Conservation (phyloP, 1,140 invertebrate species). For the Calliphora vicina region DNA sequence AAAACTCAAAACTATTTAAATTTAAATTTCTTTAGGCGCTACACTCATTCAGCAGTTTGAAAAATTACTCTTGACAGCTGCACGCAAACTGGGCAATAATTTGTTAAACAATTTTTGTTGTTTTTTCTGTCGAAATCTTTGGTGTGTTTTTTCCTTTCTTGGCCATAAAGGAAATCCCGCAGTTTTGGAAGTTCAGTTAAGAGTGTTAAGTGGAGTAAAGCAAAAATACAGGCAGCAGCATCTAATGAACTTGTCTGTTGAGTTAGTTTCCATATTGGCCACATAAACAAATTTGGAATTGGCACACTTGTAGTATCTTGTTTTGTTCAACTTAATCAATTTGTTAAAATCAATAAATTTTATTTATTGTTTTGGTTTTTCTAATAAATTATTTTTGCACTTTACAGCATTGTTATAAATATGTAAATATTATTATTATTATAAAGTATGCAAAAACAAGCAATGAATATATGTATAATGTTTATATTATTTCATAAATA, state of each 20-base stretch:
- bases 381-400: too few species aligned
- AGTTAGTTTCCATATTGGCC: not conserved
- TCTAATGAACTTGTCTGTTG: constrained; percentile 9
- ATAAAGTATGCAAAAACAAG: too few species aligned
- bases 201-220: not conserved
- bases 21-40: too few species aligned
- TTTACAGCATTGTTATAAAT: too few species aligned
- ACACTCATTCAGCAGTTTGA: not conserved
- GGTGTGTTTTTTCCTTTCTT: not conserved
- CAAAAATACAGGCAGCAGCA: not conserved
- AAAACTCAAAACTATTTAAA: too few species aligned
- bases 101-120: not conserved
- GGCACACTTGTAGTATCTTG: too few species aligned
- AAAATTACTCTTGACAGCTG: not conserved
- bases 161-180: not conserved
- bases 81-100: constrained; percentile 4
- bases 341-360: not conserved
- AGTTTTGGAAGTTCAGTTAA: not conserved
- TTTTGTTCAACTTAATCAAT: too few species aligned
- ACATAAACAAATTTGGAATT: too few species aligned
- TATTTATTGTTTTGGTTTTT: not conserved
- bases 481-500: too few species aligned
- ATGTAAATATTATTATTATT: too few species aligned
- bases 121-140: not conserved
- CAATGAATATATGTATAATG: too few species aligned